Evolutionary conservation across 2,113 vertebrate genomes (phyloP), one percentile per base, ranked within the genome.

Genomic region (Gymnocephalus cernua): DNA sequence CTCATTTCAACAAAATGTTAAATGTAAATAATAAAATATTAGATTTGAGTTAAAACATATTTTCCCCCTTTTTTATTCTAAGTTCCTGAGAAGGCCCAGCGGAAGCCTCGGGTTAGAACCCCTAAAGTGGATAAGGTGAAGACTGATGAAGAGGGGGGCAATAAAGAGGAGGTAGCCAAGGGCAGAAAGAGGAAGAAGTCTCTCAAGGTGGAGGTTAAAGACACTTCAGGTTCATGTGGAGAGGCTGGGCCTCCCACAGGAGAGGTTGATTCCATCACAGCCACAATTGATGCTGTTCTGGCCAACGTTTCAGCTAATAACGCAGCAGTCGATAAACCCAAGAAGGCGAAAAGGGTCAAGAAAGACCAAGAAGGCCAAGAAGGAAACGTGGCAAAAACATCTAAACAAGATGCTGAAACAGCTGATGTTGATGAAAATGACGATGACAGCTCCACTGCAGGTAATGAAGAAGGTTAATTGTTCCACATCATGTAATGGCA

Each of bases 351-450:
- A 80, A 92, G 90, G 61, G 63, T 4, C n/a, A 94, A 80, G 66
- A 93, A 94, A 82, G n/a, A n/a, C n/a, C 79, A 84, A 64, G 79
- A 79, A n/a, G n/a, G n/a, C 25, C 74, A 83, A 74, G 88, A 83
- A 6, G 91, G 78, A 68, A 76, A 32, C 1, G 54, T 27, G 6
- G 53, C 1, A 14, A 87, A 89, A 48, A 35, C 74, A 19, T 7
- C 32, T 0, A 91, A 92, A 74, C 80, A 79, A 54, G 85, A 87
- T 16, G 79, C 44, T 0, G 91, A 91, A 51, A 68, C 63, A 1
- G 88, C 91, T n/a, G 86, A 84, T 58, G 91, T 1, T 16, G 93
- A 93, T 0, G 93, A 94, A 38, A 90, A 94, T 4, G 91, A 92
- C 25, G 92, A 91, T 0, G 89, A 89, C 73, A 86, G 87, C 83